A percentile compares a stretch with the other conserved stretches of the same genome.
These are phyloP conservation scores for Drepana arcuata DNA, from an alignment of 1,140 invertebrate genomes.

Conservation along the genomic window DNA sequence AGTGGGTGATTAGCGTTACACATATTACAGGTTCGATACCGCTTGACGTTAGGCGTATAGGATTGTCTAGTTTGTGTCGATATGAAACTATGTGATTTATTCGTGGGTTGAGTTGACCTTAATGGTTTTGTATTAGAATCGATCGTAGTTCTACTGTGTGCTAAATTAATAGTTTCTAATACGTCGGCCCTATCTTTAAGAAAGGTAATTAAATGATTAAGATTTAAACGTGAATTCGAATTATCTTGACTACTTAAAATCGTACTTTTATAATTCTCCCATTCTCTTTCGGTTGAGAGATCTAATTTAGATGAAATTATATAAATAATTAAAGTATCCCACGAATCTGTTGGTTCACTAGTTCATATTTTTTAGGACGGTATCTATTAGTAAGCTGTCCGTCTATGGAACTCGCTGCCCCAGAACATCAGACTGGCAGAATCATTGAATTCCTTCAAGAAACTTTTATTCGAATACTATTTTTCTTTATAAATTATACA, in stretches of 20 bases:
- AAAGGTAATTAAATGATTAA: conserved; percentile 16
- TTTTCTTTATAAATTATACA: no score
- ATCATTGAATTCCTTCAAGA: no score
- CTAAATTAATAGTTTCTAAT: conserved; percentile 10
- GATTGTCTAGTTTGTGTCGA: conserved; percentile 2
- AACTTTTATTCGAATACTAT: no score
- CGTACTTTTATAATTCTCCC: conserved; percentile 4
- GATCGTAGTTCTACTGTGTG: conserved; percentile 4
- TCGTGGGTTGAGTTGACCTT: neutral
- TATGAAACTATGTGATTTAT: conserved; percentile 12
- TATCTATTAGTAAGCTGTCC: no score
- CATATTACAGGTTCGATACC: conserved; percentile 1
- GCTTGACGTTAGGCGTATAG: neutral
- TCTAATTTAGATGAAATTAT: conserved; percentile 6
- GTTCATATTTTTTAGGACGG: conserved; percentile 2
- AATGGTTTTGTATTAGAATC: neutral
- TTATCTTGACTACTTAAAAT: no score
- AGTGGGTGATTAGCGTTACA: conserved; percentile 13
- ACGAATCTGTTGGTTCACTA: conserved; percentile 2
- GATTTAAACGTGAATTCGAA: no score
- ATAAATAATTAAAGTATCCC: conserved; percentile 9
- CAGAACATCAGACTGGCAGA: no score
- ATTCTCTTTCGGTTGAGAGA: conserved; percentile 4
- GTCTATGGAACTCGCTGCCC: no score
- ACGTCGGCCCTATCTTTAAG: conserved; percentile 15